Conservation (phyloP, 2,888 invertebrate species). For the Phengaris alcon region DNA sequence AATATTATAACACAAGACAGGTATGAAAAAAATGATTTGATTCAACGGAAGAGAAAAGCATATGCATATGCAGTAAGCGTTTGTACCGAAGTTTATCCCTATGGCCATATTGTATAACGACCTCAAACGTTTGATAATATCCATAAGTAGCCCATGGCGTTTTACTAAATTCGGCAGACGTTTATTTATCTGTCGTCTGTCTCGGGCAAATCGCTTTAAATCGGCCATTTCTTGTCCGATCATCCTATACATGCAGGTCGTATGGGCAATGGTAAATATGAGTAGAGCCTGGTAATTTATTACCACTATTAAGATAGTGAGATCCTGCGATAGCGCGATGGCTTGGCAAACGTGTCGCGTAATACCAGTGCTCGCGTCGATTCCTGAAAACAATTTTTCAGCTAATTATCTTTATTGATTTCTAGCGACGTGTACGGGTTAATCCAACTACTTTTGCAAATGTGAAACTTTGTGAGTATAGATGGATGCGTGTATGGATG, state of each 20-base stretch:
- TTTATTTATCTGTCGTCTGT: not conserved
- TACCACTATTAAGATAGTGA: conserved; percentile 48
- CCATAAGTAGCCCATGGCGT: conserved; percentile 53
- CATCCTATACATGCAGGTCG: conserved; percentile 53
- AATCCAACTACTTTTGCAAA: no score
- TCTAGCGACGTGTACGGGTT: not conserved
- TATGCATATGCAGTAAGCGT: conserved; percentile 21
- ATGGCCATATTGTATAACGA: conserved; percentile 55
- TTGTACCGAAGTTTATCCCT: conserved; percentile 36
- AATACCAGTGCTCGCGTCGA: conserved; percentile 41
- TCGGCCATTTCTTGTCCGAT: not conserved
- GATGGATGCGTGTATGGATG: no score
- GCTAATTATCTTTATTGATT: not conserved
- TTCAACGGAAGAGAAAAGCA: conserved; percentile 20
- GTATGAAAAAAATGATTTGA: not conserved
- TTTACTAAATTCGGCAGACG: conserved; percentile 40
- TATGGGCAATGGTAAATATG: conserved; percentile 59
- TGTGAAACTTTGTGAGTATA: no score
- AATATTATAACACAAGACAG: conserved; percentile 3
- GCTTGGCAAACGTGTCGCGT: conserved; percentile 53
- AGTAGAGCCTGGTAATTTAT: conserved; percentile 60
- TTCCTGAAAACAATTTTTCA: conserved; percentile 45
- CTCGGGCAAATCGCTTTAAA: not conserved
- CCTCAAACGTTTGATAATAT: conserved; percentile 50
- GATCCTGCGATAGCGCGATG: conserved; percentile 51